Evolutionary conservation across 1,140 invertebrate species (phyloP), one percentile per base, ranked within the genome.

Genomic region (Lordiphosa clarofinis): DNA sequence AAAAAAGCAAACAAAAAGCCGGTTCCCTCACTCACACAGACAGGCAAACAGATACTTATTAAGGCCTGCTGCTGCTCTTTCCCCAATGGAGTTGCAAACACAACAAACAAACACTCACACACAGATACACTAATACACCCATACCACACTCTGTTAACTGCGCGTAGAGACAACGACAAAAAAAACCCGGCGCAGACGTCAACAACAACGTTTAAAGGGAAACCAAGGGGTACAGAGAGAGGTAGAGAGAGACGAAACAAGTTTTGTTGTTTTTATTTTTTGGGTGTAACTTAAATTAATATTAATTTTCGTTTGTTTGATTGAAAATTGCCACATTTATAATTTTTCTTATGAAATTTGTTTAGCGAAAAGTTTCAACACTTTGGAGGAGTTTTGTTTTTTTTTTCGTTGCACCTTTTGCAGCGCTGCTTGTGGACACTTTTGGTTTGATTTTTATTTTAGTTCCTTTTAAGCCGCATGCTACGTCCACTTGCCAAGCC

Each of bases 1-100:
- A 28, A 69, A 57, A 47, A 52, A 68, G 72, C 76, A 81, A 81
- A 72, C 76, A 81, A 76, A 81, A 81, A 81, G 76, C 76, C 75
- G 76, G 75, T 82, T 81, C 76, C 61, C 66, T 58, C 31, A 39
- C 61, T 55, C 9, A 67, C 35, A 49, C 38, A 9, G 8, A 13
- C 31, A 31, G 19, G 12, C 43, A 31, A 11, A 28, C 24, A 46
- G 11, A 46, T 46, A 46, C 43, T 46, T 46, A 46, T 46, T 46
- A 46, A 46, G 43, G 43, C 43, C 43, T 46, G 43, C 43, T 44
- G 31, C 36, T 35, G 19, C 19, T 50, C 11, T 50, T 50, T 50
- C n/a, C 33, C 48, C 33, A 36, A 50, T 36, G 48, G 33, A 50
- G 48, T 38, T 50, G 48, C 48, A 37, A 46, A 37, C 48, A 38